Evolutionary conservation across 2,888 invertebrate species (phyloP), one percentile per base, ranked within the genome.

Genomic region (Pediacus dermestoides): DNA sequence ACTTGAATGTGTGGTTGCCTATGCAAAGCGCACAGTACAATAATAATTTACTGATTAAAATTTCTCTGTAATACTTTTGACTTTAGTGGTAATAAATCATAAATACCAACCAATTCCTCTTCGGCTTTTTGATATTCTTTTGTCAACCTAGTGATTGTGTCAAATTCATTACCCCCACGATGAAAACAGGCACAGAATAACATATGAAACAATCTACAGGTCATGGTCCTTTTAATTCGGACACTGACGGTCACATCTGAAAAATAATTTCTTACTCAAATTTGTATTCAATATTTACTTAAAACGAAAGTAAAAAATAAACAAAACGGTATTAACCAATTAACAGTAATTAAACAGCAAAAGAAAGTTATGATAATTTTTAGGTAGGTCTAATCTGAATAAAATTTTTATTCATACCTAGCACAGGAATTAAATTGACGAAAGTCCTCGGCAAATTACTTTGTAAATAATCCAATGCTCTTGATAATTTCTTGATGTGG

Each of bases 151-250:
- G 78, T 78, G 22, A 85, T 78, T 39, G 74, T 73, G 30, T 71
- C 65, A 60, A 82, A 74, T 46, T 72, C 73, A 37, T 76, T 70
- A 51, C 75, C 74, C 35, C 70, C 71, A 39, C 72, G 73, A 40
- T 85, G 84, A 71, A 84, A 82, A 66, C 85, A 85, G 33, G 80
- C 73, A 62, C 85, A 85, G 70, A 83, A 85, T 53, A 85, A 68
- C 42, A 80, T 72, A 64, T 85, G 84, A 65, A 85, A 74, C 56
- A 84, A 70, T n/a, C 78, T 76, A 56, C 85, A 85, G 78, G 81
- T 81, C 60, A 78, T 58, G 21, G 76, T 74, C 34, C 73, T 62
- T 61, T 75, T 70, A 41, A 83, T 76, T 41, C 85, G 74, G 16
- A 83, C 70, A 10, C 82, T 82, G 13, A 84, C 82, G 2, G 83